A percentile compares a stretch with the other conserved stretches of the same genome.
Conservation (phyloP, 2,797 vertebrate species). For the Diglossa cyanea region DNA sequence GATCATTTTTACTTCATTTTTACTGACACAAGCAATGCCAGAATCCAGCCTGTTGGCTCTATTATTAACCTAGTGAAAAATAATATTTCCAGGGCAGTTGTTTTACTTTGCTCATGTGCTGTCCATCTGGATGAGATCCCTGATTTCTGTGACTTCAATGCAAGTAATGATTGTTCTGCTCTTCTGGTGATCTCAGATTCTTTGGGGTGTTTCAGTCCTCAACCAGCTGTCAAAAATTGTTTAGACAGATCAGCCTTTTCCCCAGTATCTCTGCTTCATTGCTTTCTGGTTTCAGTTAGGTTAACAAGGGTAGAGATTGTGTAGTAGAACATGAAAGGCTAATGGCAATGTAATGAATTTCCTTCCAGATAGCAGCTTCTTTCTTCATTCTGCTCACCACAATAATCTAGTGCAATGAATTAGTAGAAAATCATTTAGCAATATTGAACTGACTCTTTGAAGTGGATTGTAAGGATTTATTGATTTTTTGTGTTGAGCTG, state of each 20-base stretch:
- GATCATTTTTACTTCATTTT: neutral
- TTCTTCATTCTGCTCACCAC: neutral
- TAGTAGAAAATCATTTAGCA: neutral
- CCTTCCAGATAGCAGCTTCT: neutral
- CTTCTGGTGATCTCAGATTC: neutral
- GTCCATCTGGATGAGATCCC: neutral
- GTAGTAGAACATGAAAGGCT: neutral
- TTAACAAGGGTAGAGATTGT: neutral
- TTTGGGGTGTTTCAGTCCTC: neutral
- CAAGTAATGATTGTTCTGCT: neutral
- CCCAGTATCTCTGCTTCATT: neutral
- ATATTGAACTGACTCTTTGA: neutral
- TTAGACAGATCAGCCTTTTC: neutral
- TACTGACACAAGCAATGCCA: neutral
- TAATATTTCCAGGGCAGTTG: neutral
- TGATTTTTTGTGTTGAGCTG: conserved; percentile 20
- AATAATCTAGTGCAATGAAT: neutral
- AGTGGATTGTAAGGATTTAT: neutral
- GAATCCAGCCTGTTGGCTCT: neutral
- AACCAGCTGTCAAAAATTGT: neutral
- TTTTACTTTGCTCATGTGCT: neutral
- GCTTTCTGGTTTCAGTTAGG: neutral
- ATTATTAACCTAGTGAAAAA: neutral
- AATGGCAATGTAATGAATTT: neutral
- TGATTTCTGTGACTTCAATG: neutral